A percentile compares a stretch with the other conserved stretches of the same genome.
Conservation (phyloP, 2,888 invertebrate genomes). For the Ectropis crepuscularia region DNA sequence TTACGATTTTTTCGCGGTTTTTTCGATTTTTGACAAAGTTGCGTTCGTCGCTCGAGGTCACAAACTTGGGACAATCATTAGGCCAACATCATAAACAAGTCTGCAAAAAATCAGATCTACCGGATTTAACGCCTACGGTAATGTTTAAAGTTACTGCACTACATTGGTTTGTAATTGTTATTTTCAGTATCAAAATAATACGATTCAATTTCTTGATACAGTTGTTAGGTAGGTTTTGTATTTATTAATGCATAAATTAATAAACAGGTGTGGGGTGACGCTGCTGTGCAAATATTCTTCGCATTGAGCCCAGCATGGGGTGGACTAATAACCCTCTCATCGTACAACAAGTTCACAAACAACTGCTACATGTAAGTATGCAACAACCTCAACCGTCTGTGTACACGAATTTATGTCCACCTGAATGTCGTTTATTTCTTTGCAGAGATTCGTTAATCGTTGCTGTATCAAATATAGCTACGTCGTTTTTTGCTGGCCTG, state of each 20-base stretch:
- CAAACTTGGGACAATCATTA: too few species aligned
- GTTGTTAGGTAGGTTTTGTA: too few species aligned
- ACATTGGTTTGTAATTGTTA: too few species aligned
- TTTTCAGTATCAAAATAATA: too few species aligned
- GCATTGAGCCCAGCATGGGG: conserved; percentile 95
- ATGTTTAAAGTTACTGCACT: too few species aligned
- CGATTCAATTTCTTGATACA: too few species aligned
- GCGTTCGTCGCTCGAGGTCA: too few species aligned
- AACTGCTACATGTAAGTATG: conserved; percentile 89
- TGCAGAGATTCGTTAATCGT: conserved; percentile 90
- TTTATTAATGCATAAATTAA: conserved; percentile 3
- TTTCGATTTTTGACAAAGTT: too few species aligned
- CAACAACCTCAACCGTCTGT: conserved; percentile 3
- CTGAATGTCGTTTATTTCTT: conserved; percentile 37
- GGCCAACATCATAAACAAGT: too few species aligned
- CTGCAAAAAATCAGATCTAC: too few species aligned
- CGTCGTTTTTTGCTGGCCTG: conserved; percentile 92
- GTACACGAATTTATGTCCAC: conserved; percentile 6
- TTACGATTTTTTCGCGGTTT: too few species aligned
- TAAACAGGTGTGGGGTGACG: conserved; percentile 90
- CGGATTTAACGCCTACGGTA: too few species aligned
- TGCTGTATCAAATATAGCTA: conserved; percentile 90
- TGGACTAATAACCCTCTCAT: conserved; percentile 92
- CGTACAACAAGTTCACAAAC: conserved; percentile 93
- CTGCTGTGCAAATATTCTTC: conserved; percentile 94